Conservation (phyloP, 2,888 invertebrate genomes). For the Empis livida region DNA sequence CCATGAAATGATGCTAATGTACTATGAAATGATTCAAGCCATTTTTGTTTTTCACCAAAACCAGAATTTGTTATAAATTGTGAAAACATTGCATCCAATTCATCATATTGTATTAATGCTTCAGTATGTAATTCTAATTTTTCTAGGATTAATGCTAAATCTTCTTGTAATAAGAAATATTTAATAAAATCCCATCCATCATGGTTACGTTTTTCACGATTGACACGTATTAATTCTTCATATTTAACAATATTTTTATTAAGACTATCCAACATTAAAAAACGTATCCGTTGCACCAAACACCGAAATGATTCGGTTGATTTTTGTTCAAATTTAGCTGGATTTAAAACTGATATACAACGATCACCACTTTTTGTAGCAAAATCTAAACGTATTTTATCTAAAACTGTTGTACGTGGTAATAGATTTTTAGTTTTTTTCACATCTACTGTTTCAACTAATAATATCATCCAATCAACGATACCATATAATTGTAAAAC, state of each 20-base stretch:
- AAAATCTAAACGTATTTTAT: slow-evolving; percentile 90
- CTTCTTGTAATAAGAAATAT: slow-evolving; percentile 90
- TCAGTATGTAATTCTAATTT: slow-evolving; percentile 89
- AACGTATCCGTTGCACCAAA: slow-evolving; percentile 65
- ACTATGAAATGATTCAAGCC: slow-evolving; percentile 70
- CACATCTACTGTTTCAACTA: slow-evolving; percentile 85
- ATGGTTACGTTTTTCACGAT: slow-evolving; percentile 81
- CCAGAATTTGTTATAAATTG: slow-evolving; percentile 93
- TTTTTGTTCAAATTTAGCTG: slow-evolving; percentile 75
- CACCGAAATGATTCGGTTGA: slow-evolving; percentile 85
- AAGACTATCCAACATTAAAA: slow-evolving; percentile 68
- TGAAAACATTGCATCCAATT: slow-evolving; percentile 90
- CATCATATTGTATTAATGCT: slow-evolving; percentile 92
- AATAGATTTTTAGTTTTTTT: slow-evolving; percentile 83
- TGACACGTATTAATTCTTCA: slow-evolving; percentile 80
- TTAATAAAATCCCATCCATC: slow-evolving; percentile 88
- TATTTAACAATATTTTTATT: slow-evolving; percentile 73
- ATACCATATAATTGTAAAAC: slow-evolving; percentile 60
- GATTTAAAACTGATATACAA: slow-evolving; percentile 83
- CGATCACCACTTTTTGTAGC: slow-evolving; percentile 77
- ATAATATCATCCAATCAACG: slow-evolving; percentile 85
- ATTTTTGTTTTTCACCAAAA: slow-evolving; percentile 71
- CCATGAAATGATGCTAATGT: slow-evolving; percentile 77
- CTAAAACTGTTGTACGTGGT: slow-evolving; percentile 82
- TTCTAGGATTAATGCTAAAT: slow-evolving; percentile 87